Conservation (phyloP, 2,888 invertebrate genomes). For the Thymelicus sylvestris region DNA sequence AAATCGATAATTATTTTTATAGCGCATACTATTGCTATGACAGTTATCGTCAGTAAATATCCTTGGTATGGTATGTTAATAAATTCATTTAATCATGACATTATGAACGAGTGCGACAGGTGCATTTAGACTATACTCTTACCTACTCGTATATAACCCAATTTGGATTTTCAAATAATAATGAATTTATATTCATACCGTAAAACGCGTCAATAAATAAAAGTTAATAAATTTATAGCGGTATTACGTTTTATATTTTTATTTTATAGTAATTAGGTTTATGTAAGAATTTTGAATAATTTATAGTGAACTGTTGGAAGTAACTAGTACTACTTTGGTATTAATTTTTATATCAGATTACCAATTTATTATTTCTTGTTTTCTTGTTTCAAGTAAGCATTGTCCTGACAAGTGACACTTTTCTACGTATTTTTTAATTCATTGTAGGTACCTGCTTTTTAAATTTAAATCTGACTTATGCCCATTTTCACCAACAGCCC, state of each 20-base stretch:
- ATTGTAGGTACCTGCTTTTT: too few species aligned
- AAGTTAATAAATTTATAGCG: neutral
- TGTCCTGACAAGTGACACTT: too few species aligned
- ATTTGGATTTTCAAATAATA: conserved; percentile 23
- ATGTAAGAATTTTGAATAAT: too few species aligned
- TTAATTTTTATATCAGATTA: too few species aligned
- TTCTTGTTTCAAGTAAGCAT: too few species aligned
- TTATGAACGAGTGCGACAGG: conserved; percentile 37
- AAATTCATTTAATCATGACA: conserved; percentile 38
- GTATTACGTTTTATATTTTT: neutral
- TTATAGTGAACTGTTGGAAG: too few species aligned
- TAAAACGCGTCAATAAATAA: conserved; percentile 11
- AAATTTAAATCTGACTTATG: too few species aligned
- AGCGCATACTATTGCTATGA: conserved; percentile 23
- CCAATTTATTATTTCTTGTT: too few species aligned
- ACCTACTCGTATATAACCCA: conserved; percentile 10
- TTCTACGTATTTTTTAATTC: too few species aligned
- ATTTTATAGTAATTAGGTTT: neutral
- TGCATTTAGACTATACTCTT: conserved; percentile 17
- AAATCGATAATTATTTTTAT: conserved; percentile 32
- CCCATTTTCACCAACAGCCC: too few species aligned
- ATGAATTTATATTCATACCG: conserved; percentile 17
- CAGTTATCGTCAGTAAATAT: conserved; percentile 34
- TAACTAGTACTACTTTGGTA: too few species aligned
- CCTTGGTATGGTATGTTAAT: conserved; percentile 32